phyloP scores from a whole-genome alignment of 2,797 vertebrate species.

The Poeciliopsis presidionis region DNA sequence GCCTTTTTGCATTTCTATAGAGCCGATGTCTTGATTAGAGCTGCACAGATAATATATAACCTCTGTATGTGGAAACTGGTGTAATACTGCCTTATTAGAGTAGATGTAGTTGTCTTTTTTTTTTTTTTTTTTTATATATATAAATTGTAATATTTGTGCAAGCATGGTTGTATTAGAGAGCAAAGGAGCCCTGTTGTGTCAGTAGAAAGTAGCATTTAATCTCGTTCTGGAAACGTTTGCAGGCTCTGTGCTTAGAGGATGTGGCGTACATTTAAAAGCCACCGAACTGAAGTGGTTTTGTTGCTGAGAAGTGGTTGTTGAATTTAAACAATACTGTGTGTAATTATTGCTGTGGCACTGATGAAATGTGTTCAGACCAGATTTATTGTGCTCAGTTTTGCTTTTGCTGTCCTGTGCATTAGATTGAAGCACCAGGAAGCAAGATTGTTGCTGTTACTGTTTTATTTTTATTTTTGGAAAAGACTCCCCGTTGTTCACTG shows the following conservation, averaged over 20 bases:
- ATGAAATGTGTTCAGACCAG: conserved; percentile 34
- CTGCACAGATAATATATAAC: conserved; percentile 38
- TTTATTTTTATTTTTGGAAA: conserved; percentile 17
- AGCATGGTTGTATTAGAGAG: conserved; percentile 36
- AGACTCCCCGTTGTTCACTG: conserved; percentile 38
- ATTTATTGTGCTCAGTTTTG: conserved; percentile 17
- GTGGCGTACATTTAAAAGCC: conserved; percentile 50
- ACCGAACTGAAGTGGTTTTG: conserved; percentile 27
- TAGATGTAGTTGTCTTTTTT: conserved; percentile 19
- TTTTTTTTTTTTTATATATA: no score
- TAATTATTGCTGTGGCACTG: conserved; percentile 39
- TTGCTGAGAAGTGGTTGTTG: conserved; percentile 16
- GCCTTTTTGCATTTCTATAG: conserved; percentile 61
- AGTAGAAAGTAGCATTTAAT: conserved; percentile 16
- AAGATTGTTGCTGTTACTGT: conserved; percentile 34
- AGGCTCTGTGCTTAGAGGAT: conserved; percentile 47
- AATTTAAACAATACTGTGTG: conserved; percentile 31
- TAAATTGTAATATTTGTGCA: conserved; percentile 15
- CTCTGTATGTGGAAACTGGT: conserved; percentile 30
- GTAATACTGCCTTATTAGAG: conserved; percentile 63
- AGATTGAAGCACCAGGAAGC: conserved; percentile 44
- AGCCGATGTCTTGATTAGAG: conserved; percentile 45
- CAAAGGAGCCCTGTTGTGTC: conserved; percentile 19
- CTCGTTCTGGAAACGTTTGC: conserved; percentile 15
- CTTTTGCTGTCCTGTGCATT: conserved; percentile 31